Percentiles rank a stretch among this genome's conserved stretches.
Conservation (phyloP, 23 tunicate genomes). For the Ciona savignyi region DNA sequence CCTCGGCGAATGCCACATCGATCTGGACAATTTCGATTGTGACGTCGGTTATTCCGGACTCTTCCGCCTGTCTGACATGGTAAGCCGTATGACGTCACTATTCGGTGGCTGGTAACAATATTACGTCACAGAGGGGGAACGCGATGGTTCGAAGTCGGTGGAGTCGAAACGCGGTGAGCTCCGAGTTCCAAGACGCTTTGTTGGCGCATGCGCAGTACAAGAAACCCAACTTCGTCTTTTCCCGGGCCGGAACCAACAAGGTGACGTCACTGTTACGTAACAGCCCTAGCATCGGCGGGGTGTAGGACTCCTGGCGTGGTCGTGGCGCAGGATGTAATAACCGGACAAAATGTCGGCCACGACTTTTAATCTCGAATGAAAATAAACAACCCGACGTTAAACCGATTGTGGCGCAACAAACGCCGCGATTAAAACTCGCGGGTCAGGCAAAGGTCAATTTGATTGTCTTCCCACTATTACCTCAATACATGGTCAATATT, state of each 20-base stretch:
- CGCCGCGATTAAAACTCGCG: too few species aligned
- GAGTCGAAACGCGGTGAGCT: conserved; percentile 64
- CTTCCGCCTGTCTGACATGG: conserved; percentile 65
- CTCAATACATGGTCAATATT: too few species aligned
- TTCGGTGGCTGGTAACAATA: background rate
- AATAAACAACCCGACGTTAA: background rate
- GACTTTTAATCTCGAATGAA: background rate
- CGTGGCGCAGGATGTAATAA: too few species aligned
- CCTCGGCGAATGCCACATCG: conserved; percentile 81
- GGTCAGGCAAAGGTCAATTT: too few species aligned
- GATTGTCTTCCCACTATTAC: too few species aligned
- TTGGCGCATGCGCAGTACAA: conserved; percentile 70
- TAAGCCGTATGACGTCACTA: background rate
- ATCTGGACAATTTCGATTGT: conserved; percentile 48
- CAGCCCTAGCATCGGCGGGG: background rate
- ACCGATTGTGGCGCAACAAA: too few species aligned
- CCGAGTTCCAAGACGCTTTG: conserved; percentile 71
- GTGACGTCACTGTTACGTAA: background rate
- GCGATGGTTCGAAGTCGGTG: conserved; percentile 73
- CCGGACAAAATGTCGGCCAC: too few species aligned
- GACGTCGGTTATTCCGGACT: conserved; percentile 51
- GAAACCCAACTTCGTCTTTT: conserved; percentile 57
- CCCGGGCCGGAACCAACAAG: conserved; percentile 14
- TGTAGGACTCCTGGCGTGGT: too few species aligned
- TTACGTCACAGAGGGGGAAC: conserved; percentile 55